Base-by-base conservation (phyloP, 2,888 invertebrate species). In the Marasmarcha lunaedactyla region DNA sequence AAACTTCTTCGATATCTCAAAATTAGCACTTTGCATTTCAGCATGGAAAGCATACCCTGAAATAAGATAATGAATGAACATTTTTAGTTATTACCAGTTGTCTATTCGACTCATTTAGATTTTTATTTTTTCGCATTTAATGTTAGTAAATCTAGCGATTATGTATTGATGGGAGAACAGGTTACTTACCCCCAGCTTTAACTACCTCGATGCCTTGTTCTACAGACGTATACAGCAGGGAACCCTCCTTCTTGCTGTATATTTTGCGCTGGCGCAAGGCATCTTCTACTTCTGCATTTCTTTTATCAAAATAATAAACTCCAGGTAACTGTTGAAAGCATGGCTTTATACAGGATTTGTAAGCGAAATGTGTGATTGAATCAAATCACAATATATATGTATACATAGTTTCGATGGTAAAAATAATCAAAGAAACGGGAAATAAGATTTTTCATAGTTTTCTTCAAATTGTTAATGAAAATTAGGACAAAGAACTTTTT, bases 21-120 rank as follows among this genome's bases (percentile, higher is more conserved):
- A 60, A 44, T 85, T 81, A 0, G 83, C 85, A 1, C 57, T 72
- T 14, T 71, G 62, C 0, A 68, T 57, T 49, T 86, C 84, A 0
- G 77, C 72, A 41, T 86, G 85, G 44, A 76, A 87, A 0, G 86
- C 86, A 45, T 70, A 86, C 1, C 79, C 84, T 66, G 44, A 1
- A 50, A 50, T 2, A 44, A 27, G 26, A 15, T 20, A 20, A 20
- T 20, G n/a, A n/a, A n/a, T n/a, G n/a, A n/a, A n/a, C n/a, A n/a
- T n/a, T 36, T 34, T 37, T 14, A 30, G n/a, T 1, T 35, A 15
- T 13, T 39, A 9, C 13, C 25, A 38, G 25, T 5, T 15, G n/a
- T n/a, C n/a, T n/a, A n/a, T n/a, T n/a, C n/a, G n/a, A n/a, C n/a
- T n/a, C n/a, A n/a, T n/a, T n/a, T n/a, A n/a, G n/a, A n/a, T n/a